Evolutionary conservation across 2,797 vertebrate genomes (phyloP), one percentile per base, ranked within the genome.

Genomic region (Selene dorsalis): DNA sequence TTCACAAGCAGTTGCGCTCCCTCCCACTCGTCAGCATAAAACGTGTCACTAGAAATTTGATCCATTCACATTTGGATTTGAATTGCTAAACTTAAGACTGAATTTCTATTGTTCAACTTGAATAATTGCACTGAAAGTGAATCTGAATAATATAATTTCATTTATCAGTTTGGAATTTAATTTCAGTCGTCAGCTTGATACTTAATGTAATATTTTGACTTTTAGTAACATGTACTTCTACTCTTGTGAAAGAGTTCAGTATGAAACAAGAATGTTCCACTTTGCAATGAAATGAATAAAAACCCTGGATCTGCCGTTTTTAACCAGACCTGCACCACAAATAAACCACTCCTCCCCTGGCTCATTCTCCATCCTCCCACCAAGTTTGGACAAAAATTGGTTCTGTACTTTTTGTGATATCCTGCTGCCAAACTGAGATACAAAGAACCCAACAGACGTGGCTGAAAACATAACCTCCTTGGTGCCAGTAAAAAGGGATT

Each of bases 1-100:
- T 85, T 87, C 68, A 84, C 64, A 66, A 89, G 62, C 87, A 87
- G 80, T 88, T 88, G 75, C 64, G 17, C 66, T 64, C 32, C 41
- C 47, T 76, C 62, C 75, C 79, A 71, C 66, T 84, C 73, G 22
- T 89, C 66, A 48, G 52, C n/a, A 17, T 18, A 45, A 53, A 53
- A 53, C 14, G 13, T 53, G 13, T 26, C 24, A 12, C 13, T 6
- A 53, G 52, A 41, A 8, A 45, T 45, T 45, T 45, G 16, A 45
- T 2, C 17, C 43, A 45, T 45, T 45, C 18, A 45, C 6, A 6
- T 43, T 16, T 43, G 41, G 4, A 43, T 43, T 43, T 43, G 41
- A 17, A 43, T 43, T 43, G 16, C 14, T 16, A 41, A 60, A 39
- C 38, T 41, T n/a, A 60, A 30, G 32, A 35, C 32, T 52, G 20